Evolutionary conservation across 2,797 vertebrate species (phyloP), one percentile per base, ranked within the genome.

Genomic region (Erpetoichthys calabaricus): DNA sequence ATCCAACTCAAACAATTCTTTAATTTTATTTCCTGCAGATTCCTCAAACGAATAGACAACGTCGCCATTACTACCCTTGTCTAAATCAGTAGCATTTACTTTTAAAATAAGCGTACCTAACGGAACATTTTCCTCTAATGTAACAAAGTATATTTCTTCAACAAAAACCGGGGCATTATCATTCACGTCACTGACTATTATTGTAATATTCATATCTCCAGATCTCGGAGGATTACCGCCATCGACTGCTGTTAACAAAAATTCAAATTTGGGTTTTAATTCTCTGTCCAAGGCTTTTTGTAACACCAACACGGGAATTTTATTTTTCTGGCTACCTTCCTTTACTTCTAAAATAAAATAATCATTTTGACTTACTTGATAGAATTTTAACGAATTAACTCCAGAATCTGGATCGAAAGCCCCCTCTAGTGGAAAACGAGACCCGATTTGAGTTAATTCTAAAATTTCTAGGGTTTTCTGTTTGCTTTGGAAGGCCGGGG

Each of bases 111-210:
- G 69, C 44, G 58, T 72, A 0, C 63, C 78, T 3, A 64, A 3
- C 3, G 55, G 60, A 10, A 47, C 41, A 51, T 72, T 80, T 74
- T 76, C 78, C 55, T 51, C 45, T 3, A 77, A 53, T 8, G 3
- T 46, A 0, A 74, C 68, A 4, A 76, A 68, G 7, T 85, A 86
- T 56, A 57, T 46, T 2, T 71, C 63, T 8, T 72, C 60, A 6
- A 61, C 47, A 7, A 88, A 88, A 6, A 71, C 9, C 2, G 83
- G 85, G 0, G 63, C 47, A 1, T 86, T 87, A 54, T 88, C 85
- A 63, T 88, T 88, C 4, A 80, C 42, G 62, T 88, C 86, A 1
- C 72, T 53, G 8, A 81, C 72, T 0, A 70, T 65, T 1, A 78
- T 45, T 2, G 8, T 2, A 44, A 81, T 73, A 6, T 62, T 67